These are phyloP conservation scores for Onychostoma macrolepis DNA, from an alignment of 2,113 vertebrate species.

Conservation along the genomic window DNA sequence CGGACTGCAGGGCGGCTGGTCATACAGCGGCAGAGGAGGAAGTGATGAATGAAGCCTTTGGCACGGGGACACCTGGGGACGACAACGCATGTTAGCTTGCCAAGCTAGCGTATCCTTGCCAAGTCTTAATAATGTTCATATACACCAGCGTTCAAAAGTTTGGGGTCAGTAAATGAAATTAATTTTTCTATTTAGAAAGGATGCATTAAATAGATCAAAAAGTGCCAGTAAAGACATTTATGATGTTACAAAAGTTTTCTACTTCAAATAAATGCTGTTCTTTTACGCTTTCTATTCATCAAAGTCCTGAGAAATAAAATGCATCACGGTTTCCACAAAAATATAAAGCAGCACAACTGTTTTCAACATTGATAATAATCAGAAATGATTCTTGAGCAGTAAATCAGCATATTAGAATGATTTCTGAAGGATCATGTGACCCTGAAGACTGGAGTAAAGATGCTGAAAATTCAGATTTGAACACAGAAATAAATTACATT, in stretches of 20 bases:
- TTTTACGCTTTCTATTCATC: not conserved
- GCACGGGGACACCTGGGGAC: slow-evolving; percentile 75
- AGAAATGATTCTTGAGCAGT: not conserved
- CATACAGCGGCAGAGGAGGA: slow-evolving; percentile 88
- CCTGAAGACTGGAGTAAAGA: not conserved
- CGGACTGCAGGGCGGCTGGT: slow-evolving; percentile 90
- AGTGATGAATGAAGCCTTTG: slow-evolving; percentile 82
- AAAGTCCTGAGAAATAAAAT: not conserved
- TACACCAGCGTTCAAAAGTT: not conserved
- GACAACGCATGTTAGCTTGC: not conserved
- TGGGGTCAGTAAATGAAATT: not conserved
- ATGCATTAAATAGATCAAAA: not conserved
- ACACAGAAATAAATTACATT: not conserved
- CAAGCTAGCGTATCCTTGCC: too few relatives aligned
- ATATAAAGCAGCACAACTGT: not conserved
- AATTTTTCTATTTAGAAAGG: not conserved
- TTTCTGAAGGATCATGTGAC: not conserved
- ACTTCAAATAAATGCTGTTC: not conserved
- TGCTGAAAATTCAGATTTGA: not conserved
- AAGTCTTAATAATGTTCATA: not conserved
- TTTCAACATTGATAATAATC: not conserved
- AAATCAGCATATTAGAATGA: not conserved
- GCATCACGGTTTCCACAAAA: not conserved
- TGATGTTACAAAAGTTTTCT: not conserved
- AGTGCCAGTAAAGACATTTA: not conserved